A percentile compares a stretch with the other conserved stretches of the same genome.
Conservation (phyloP, 2,797 vertebrate species). For the Enteromius radiatus region DNA sequence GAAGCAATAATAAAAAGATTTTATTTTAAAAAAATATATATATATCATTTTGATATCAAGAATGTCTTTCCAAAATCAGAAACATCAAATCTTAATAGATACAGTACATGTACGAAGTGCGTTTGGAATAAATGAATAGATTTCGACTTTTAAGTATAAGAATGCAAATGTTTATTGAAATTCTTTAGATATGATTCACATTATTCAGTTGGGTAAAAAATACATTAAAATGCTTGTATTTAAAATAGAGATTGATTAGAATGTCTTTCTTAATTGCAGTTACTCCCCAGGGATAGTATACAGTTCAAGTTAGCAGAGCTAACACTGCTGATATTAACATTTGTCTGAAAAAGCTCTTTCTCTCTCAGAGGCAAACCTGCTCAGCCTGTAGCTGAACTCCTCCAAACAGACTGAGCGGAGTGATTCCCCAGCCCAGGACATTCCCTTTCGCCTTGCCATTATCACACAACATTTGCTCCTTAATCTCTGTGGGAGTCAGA, state of each 20-base stretch:
- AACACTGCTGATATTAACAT: slow-evolving; percentile 38
- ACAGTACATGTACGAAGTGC: neutral
- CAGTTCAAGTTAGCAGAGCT: slow-evolving; percentile 21
- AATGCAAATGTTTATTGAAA: slow-evolving; percentile 65
- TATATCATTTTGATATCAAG: neutral
- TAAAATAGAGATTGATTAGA: slow-evolving; percentile 8
- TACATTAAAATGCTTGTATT: slow-evolving; percentile 13
- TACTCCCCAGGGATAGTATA: neutral
- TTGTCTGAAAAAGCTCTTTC: neutral
- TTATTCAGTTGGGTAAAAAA: slow-evolving; percentile 3
- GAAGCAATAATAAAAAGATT: neutral
- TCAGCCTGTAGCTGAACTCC: slow-evolving; percentile 80
- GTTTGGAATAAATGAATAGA: neutral
- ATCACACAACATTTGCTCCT: slow-evolving; percentile 75
- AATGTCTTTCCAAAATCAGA: neutral
- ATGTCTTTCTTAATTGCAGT: neutral
- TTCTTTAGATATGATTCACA: slow-evolving; percentile 59
- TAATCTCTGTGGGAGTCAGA: slow-evolving; percentile 69
- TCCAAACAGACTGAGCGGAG: slow-evolving; percentile 76
- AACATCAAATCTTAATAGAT: neutral
- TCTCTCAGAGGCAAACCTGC: slow-evolving; percentile 74
- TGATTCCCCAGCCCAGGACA: slow-evolving; percentile 84
- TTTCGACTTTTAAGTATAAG: neutral
- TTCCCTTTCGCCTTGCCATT: slow-evolving; percentile 71
- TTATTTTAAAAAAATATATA: no score